A percentile compares a stretch with the other conserved stretches of the same genome.
Evolutionary conservation across 2,113 vertebrate genomes (phyloP).

Genomic region (Donacobius atricapilla): DNA sequence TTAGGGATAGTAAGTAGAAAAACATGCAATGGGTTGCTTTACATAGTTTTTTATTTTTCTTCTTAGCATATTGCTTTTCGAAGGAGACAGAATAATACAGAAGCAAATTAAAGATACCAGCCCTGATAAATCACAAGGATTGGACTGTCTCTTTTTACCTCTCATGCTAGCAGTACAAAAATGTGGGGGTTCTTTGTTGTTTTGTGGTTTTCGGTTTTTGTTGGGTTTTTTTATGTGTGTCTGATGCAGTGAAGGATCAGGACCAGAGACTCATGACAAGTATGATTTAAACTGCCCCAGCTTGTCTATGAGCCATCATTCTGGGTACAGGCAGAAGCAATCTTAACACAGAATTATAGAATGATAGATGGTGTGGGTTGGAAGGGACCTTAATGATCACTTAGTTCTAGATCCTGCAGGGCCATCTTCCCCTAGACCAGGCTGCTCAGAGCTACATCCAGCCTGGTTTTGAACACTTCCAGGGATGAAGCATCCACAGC

Average conservation of each 20-base stretch:
- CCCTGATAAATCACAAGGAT: neutral
- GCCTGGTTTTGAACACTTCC: neutral
- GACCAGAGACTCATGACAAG: accelerated
- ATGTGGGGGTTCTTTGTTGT: neutral
- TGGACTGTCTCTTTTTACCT: neutral
- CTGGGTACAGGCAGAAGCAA: neutral
- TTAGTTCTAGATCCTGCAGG: neutral
- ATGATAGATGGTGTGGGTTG: neutral
- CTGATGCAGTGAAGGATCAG: neutral
- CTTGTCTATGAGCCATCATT: neutral
- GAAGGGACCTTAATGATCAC: neutral
- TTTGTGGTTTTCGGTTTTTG: neutral
- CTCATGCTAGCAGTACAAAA: neutral
- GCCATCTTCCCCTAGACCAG: neutral
- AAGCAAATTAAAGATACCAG: neutral
- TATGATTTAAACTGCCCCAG: neutral
- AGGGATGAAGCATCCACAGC: neutral
- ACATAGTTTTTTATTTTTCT: neutral
- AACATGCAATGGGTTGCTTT: neutral
- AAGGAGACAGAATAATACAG: neutral
- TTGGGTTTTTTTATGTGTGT: neutral
- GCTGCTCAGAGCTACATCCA: neutral
- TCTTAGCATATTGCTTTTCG: neutral
- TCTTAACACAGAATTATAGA: neutral
- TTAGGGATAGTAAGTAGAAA: neutral